Evolutionary conservation across 2,113 vertebrate genomes (phyloP).

Genomic region (Spheniscus mendiculus): DNA sequence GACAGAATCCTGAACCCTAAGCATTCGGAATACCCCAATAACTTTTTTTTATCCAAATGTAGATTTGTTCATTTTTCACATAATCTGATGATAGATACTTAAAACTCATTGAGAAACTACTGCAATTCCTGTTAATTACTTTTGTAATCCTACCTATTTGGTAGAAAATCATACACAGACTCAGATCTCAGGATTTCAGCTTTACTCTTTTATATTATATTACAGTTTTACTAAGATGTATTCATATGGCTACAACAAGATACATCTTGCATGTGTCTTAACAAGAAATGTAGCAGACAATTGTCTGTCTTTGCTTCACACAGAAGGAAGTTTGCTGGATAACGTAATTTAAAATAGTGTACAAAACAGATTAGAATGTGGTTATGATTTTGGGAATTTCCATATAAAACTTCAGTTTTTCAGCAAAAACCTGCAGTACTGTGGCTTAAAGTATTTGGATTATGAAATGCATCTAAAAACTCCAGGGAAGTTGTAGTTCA

Average conservation of each 20-base stretch:
- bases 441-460: not conserved
- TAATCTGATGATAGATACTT: not conserved
- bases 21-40: not conserved
- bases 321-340: not conserved
- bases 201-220: not conserved
- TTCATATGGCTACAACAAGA: not conserved
- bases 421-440: not conserved
- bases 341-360: not conserved
- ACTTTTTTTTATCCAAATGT: not conserved
- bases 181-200: not conserved
- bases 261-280: not conserved
- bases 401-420: not conserved
- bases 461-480: not conserved
- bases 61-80: not conserved
- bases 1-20: not conserved
- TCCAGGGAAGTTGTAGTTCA: not conserved
- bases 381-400: not conserved
- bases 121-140: not conserved
- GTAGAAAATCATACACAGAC: not conserved
- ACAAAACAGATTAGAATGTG: not conserved
- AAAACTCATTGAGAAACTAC: not conserved
- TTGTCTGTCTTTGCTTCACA: not conserved
- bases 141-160: not conserved
- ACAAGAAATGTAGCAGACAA: not conserved
- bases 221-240: not conserved